Evolutionary conservation across 2,113 vertebrate species (phyloP).

Genomic region (Jacana jacana): DNA sequence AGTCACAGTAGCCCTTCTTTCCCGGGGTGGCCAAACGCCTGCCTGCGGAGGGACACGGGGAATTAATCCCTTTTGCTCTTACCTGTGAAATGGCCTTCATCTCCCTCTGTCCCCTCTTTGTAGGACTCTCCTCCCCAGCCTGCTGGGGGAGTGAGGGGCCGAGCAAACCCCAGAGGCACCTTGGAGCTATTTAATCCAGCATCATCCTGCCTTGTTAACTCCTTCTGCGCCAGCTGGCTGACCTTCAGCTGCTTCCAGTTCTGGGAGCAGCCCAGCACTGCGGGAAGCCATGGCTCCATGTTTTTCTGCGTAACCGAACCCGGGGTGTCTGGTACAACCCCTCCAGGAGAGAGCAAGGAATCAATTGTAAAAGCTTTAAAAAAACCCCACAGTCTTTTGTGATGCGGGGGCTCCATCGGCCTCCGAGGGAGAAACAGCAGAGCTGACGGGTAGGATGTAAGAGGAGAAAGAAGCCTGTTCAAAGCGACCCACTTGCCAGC

Average conservation of each 20-base stretch:
- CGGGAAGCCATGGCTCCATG: accelerated
- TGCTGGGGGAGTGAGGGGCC: too few species aligned
- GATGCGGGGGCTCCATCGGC: neutral
- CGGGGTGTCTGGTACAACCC: accelerated
- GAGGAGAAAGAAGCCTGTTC: neutral
- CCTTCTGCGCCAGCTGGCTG: neutral
- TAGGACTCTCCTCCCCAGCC: neutral
- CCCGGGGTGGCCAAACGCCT: neutral
- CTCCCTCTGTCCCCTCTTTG: too few species aligned
- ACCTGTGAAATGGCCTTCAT: neutral
- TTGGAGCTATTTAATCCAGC: neutral
- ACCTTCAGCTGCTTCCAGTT: neutral
- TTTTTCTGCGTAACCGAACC: neutral
- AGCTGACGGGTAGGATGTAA: neutral
- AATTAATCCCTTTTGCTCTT: neutral
- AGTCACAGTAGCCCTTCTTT: neutral
- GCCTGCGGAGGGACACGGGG: neutral
- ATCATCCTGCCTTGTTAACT: neutral
- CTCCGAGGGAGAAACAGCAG: neutral
- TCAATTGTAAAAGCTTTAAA: neutral
- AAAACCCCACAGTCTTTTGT: neutral
- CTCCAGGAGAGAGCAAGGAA: neutral
- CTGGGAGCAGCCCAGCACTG: neutral
- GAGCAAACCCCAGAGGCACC: too few species aligned
- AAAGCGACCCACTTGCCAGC: neutral